Conservation (phyloP, 2,888 invertebrate species). For the Plebejus melissa region DNA sequence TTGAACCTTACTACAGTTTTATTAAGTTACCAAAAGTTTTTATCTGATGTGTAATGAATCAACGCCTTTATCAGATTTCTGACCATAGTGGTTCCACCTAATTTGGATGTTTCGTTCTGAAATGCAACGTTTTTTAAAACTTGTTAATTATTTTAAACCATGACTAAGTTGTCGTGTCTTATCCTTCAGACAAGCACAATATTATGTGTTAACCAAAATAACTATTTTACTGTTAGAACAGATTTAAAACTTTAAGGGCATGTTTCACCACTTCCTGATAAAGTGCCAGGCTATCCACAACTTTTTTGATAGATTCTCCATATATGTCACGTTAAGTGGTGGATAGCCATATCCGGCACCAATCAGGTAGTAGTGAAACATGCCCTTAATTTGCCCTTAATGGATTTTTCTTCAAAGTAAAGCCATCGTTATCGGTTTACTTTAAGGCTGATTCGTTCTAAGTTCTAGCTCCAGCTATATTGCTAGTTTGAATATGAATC, state of each 20-base stretch:
- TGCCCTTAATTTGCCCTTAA: no score
- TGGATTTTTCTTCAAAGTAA: no score
- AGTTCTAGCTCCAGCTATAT: neutral
- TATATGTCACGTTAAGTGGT: no score
- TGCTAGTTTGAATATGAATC: neutral
- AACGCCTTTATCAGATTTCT: conserved; percentile 8
- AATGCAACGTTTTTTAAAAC: neutral
- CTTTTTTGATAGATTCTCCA: no score
- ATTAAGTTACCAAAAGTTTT: neutral
- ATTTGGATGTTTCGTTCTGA: neutral
- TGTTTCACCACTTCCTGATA: no score
- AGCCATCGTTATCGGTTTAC: no score
- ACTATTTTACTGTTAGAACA: no score
- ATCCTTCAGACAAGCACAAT: neutral
- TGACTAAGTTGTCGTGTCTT: neutral
- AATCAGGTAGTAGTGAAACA: no score
- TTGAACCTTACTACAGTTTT: neutral
- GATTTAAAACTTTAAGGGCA: no score
- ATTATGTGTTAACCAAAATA: neutral
- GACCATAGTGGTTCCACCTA: neutral
- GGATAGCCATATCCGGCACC: no score
- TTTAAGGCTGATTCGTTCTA: neutral
- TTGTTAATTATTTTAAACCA: neutral
- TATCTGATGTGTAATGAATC: neutral
- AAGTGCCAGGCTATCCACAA: no score